Base-by-base conservation (phyloP, 2,797 vertebrate species). In the Danio albolineatus region DNA sequence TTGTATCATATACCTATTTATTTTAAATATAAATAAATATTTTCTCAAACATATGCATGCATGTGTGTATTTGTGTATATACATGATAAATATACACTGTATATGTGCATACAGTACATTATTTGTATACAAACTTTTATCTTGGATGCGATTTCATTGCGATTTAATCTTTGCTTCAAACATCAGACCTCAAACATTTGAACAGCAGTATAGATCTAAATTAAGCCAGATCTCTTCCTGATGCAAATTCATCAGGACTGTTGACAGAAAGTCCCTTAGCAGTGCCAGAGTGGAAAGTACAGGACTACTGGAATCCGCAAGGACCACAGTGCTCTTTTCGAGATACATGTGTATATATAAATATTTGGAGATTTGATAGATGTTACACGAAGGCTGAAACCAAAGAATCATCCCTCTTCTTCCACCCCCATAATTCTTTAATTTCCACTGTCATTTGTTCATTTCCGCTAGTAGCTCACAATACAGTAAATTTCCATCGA, bases 271-370 rank as follows among this genome's bases (percentile, higher is more conserved):
- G 16, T 67, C 62, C 62, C 51, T 57, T 1, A 6, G 38, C 12
- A 53, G 48, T 41, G 16, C 19, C 74, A 57, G 61, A 13, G 16
- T 19, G 51, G 41, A 57, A 66, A 76, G 19, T 46, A 38, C 21
- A 53, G 46, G 36, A 51, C 59, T 48, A 38, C 41, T 54, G 16
- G 39, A 66, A 46, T 4, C 62, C 41, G 17, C 62, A 56, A 56
- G 51, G 21, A 46, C 16, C 17, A 43, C 38, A 13, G 4, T 13
- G 28, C 46, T n/a, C 9, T 69, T 53, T 70, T 19, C 17, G 28
- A 17, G 16, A 7, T 44, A 46, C 64, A 17, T 10, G 61, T 38
- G 57, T n/a, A n/a, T 9, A n/a, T 9, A 57, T 12, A 38, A 14
- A 51, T 1, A 10, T 38, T 46, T n/a, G 54, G 21, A 49, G 19